Evolutionary conservation across 2,888 invertebrate species (phyloP), one percentile per base, ranked within the genome.

Genomic region (Sphaerophoria rueppellii): DNA sequence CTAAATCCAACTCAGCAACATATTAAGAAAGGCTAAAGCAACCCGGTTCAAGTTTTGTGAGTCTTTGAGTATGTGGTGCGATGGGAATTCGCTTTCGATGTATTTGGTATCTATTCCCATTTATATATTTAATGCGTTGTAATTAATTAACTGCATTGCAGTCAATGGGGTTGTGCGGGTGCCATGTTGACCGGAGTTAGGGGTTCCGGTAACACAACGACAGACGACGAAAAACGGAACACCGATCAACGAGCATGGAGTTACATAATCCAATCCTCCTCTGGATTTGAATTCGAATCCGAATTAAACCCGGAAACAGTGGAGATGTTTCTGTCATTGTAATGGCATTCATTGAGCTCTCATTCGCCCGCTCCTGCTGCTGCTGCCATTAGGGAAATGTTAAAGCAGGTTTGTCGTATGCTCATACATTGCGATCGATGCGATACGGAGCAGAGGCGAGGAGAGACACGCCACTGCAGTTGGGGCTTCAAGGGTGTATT

Each of bases 61-160:
- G 37, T 24, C 43, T 48, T 24, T 12, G 24, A 61, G 58, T 55
- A 67, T 60, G 48, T 61, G 63, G 37, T 60, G 65, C 32, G 40
- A 54, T 40, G 32, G 24, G 9, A n/a, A 32, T 24, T 24, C 24
- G 24, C 24, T 24, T 24, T 24, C 24, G 24, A 24, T 24, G 7
- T 54, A 46, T 43, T 54, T 32, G 52, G 35, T 71, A 61, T 75
- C 70, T 75, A 72, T 71, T 7, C 72, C 61, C 83, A 80, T 80
- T 75, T 79, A 72, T 83, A 83, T 69, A 80, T 76, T 73, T 85
- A 80, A 81, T 85, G 85, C 80, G 81, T 81, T 85, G 85, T 85
- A 85, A 85, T 85, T 85, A 85, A 85, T 85, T 85, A 85, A 85
- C 85, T 85, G 85, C 85, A 85, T 77, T 85, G 85, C 76, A 81